Base-by-base conservation (phyloP, 2,888 invertebrate species). In the Cheilosia urbana region DNA sequence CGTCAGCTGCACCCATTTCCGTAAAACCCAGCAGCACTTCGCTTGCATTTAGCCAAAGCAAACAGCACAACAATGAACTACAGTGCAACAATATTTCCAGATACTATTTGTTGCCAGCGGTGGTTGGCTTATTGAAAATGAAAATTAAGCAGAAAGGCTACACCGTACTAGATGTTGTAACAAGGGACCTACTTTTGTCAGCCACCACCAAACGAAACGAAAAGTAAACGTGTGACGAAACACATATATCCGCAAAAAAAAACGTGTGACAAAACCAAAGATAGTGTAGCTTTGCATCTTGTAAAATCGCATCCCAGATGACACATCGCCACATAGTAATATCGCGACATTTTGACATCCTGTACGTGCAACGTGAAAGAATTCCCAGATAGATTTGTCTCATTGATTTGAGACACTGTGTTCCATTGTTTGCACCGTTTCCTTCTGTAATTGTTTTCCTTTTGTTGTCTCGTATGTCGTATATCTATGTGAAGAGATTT, bases 1-100 rank as follows among this genome's bases (percentile, higher is more conserved):
- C 68, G 73, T 71, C 80, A 79, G 80, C 80, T 84, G 84, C 84
- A 80, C 84, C 84, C 60, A 71, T 65, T 84, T 84, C 84, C 84
- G 84, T 42, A 47, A 11, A 58, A 76, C 19, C 34, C 49, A 40
- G 57, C 42, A 69, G 53, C n/a, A 66, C 65, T 66, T 53, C 47
- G 58, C 51, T 66, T 58, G 51, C 76, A 51, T 19, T 9, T 15
- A 60, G 66, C 42, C 53, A 60, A 60, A 37, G 27, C 45, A 60
- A 37, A 34, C 51, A 51, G 30, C 66, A 42, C 24, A 77, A 68
- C 45, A 69, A 69, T 19, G 45, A 71, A 40, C 47, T 63, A 75
- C 75, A 68, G 58, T 73, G 73, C 66, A 72, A 66, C 80, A 68
- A 60, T 51, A 37, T 60, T 40, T 27, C 27, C 62, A 62, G 62